Base-by-base conservation (phyloP, 2,797 vertebrate species). In the Anguilla marmorata region DNA sequence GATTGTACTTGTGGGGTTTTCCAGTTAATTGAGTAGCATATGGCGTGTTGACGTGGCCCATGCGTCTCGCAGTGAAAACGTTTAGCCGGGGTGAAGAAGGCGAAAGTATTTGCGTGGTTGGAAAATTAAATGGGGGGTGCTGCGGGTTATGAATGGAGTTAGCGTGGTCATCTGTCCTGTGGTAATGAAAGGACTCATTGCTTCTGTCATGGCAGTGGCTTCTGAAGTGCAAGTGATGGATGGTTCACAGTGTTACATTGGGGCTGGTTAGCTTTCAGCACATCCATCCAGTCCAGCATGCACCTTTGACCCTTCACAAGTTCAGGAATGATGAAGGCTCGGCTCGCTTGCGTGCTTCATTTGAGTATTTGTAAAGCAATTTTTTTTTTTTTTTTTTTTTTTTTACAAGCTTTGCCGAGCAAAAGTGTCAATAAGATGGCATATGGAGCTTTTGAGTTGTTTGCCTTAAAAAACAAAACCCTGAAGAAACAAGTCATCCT, bases 61-160 rank as follows among this genome's bases (percentile, higher is more conserved):
- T 93, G 89, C 86, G 90, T 93, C 90, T 92, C 91, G 88, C 89
- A 8, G 84, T 2, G 30, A 80, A 89, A 90, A 84, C 84, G 82
- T 90, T 90, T 85, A 88, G 79, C 54, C 66, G 87, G 85, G 88
- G 87, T 86, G 89, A 85, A 45, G 90, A 83, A 80, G 41, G 56
- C 56, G 86, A 30, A 56, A 16, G 89, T 89, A 91, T 91, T 93
- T 93, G 92, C 90, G 93, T 93, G 93, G 91, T 83, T 82, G 83
- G 83, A 79, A 86, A 45, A 45, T 45, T 4, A 45, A 45, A 56
- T 79, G 88, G 89, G 87, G 90, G 88, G 50, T 84, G 41, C 41
- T 45, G 41, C 85, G 86, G 89, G 76, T 87, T 87, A 91, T 92
- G 91, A 90, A 90, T 90, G 86, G 86, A 90, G 92, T 90, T 92